Percentiles rank a stretch among this genome's conserved stretches.
Conservation (phyloP, 2,888 invertebrate genomes). For the Lithophane socia region DNA sequence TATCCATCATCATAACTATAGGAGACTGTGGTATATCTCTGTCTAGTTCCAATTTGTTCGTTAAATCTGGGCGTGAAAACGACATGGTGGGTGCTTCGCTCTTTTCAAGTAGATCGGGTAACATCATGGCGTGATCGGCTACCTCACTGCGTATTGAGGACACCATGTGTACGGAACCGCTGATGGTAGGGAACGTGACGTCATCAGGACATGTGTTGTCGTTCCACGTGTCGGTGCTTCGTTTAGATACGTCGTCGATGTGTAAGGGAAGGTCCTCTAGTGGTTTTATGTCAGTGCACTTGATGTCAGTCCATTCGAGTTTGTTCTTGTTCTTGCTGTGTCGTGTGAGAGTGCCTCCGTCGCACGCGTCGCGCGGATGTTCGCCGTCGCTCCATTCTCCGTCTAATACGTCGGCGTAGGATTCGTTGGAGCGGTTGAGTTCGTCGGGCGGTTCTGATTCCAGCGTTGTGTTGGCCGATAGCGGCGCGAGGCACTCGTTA, state of each 20-base stretch:
- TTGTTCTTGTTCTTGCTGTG: conserved; percentile 63
- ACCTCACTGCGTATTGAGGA: conserved; percentile 88
- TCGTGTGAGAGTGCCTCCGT: conserved; percentile 72
- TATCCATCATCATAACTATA: conserved; percentile 67
- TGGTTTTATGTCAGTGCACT: conserved; percentile 80
- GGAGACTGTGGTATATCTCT: conserved; percentile 68
- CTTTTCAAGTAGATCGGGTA: conserved; percentile 87
- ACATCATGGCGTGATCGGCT: conserved; percentile 88
- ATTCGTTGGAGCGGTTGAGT: conserved; percentile 87
- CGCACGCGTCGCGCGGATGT: conserved; percentile 63
- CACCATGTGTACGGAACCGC: conserved; percentile 93
- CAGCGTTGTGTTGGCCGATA: conserved; percentile 79
- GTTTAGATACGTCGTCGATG: conserved; percentile 71
- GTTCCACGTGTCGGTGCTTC: conserved; percentile 93
- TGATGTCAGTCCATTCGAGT: conserved; percentile 81
- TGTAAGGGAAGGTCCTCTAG: conserved; percentile 32
- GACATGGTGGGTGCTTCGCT: conserved; percentile 75
- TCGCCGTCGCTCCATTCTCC: conserved; percentile 84
- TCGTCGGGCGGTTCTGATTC: conserved; percentile 82
- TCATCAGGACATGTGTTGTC: conserved; percentile 95
- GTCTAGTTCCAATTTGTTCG: conserved; percentile 81
- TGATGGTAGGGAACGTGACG: conserved; percentile 95
- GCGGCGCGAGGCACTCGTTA: conserved; percentile 87
- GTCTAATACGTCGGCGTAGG: conserved; percentile 85
- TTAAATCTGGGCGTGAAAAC: conserved; percentile 83